These are phyloP conservation scores for Dissostichus mawsoni DNA, from an alignment of 2,113 vertebrate species.

Conservation along the genomic window DNA sequence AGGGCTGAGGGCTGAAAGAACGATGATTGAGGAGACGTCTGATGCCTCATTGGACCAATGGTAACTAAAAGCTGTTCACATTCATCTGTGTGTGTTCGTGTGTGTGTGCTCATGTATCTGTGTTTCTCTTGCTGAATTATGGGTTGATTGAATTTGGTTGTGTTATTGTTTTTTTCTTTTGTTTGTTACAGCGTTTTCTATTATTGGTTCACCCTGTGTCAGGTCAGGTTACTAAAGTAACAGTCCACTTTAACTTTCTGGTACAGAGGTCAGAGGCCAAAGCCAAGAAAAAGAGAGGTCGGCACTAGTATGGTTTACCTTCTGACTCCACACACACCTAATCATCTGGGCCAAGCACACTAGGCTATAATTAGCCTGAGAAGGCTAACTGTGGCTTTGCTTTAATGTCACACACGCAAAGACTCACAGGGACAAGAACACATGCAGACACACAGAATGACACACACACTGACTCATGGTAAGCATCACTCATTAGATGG, in stretches of 20 bases:
- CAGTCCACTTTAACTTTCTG: constrained; percentile 19
- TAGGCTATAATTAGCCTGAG: constrained; percentile 70
- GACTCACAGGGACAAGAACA: constrained; percentile 54
- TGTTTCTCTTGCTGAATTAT: not conserved
- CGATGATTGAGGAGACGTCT: constrained; percentile 47
- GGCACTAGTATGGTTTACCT: constrained; percentile 48
- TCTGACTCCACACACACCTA: constrained; percentile 57
- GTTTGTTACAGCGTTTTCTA: not conserved
- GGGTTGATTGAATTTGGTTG: not conserved
- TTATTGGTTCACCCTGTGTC: constrained; percentile 5
- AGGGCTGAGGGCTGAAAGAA: constrained; percentile 39
- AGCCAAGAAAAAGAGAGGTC: constrained; percentile 37
- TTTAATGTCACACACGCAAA: constrained; percentile 69
- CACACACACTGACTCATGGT: constrained; percentile 55
- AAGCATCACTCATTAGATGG: constrained; percentile 58
- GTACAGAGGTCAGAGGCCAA: constrained; percentile 50
- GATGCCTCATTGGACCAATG: constrained; percentile 38
- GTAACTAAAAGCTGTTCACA: constrained; percentile 37
- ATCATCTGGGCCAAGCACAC: constrained; percentile 75
- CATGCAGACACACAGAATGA: constrained; percentile 47
- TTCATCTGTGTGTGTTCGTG: not conserved
- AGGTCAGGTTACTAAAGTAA: constrained; percentile 27
- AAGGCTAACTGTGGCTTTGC: constrained; percentile 68
- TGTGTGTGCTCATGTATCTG: not conserved
- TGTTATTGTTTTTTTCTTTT: constrained; percentile 8